phyloP scores from a whole-genome alignment of 2,888 invertebrate genomes.

The Synanthedon myopaeformis region DNA sequence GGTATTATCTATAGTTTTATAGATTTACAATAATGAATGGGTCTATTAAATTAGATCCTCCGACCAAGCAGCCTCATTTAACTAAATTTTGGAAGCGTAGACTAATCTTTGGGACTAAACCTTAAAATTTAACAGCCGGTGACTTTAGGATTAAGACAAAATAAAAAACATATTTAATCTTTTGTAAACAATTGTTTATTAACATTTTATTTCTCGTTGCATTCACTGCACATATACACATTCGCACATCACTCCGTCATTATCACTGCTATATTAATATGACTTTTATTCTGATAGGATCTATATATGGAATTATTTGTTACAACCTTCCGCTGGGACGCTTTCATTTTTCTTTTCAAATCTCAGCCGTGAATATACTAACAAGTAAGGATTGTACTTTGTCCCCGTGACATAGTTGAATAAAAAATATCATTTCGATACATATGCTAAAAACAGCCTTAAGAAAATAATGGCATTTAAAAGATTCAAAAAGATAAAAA shows the following conservation, averaged over 20 bases:
- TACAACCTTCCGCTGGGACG: constrained; percentile 36
- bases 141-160: constrained; percentile 7
- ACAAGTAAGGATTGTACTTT: constrained; percentile 46
- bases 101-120: no score
- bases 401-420: constrained; percentile 19
- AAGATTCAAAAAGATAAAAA: constrained; percentile 34
- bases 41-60: no score
- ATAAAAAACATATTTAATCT: constrained; percentile 53
- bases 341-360: constrained; percentile 70
- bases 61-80: no score
- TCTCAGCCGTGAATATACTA: constrained; percentile 59
- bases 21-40: no score
- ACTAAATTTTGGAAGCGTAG: no score
- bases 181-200: constrained; percentile 73
- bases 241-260: constrained; percentile 54
- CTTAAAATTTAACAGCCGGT: no score
- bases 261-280: constrained; percentile 56
- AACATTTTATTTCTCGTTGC: constrained; percentile 68
- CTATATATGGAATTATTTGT: constrained; percentile 58
- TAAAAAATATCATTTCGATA: constrained; percentile 30
- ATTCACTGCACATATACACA: constrained; percentile 55
- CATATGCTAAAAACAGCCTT: constrained; percentile 46
- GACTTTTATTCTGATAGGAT: constrained; percentile 58
- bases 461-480: constrained; percentile 50
- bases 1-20: no score